Base-by-base conservation (phyloP, 2,797 vertebrate species). In the Chelmon rostratus region DNA sequence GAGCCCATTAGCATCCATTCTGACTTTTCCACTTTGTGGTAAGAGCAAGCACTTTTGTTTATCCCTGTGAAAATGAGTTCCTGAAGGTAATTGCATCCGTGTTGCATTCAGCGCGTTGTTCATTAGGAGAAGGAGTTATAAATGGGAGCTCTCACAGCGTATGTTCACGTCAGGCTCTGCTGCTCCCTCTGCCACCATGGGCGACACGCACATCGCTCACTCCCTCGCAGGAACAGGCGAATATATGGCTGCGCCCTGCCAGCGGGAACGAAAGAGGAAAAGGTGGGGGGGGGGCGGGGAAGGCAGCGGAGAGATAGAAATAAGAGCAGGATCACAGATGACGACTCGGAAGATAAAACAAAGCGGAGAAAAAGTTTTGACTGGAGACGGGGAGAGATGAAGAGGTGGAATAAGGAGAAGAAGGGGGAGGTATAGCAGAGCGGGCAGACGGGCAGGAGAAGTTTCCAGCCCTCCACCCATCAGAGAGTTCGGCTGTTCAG, bases 91-190 rank as follows among this genome's bases (percentile, higher is more conserved):
- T 89, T 91, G 88, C 82, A 69, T 88, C 86, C 49, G 82, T 81
- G 89, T 88, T 80, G 85, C 83, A 73, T 92, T 91, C 78, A 38
- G 79, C 77, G 35, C 81, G 87, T 89, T 90, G 91, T 92, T 95
- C 84, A 90, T 94, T 92, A 91, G 86, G 68, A 87, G 82, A 81
- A 84, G 88, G 76, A 89, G 86, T 91, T 94, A 93, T 94, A 94
- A 93, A 93, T 92, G 90, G 89, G 90, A 91, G 85, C 91, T 91
- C 87, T 92, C 83, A 70, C 86, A 91, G 90, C 92, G 87, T 95
- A 94, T 95, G 93, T 92, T 94, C 88, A 81, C 89, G 89, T 91
- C 89, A 93, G 86, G 93, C 92, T 91, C 89, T 40, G 84, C 88
- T 92, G 92, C 90, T 93, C 89, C 78, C 84, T 76, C 89, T 78